Evolutionary conservation across 2,797 vertebrate species (phyloP), one percentile per base, ranked within the genome.

Genomic region (Graptemys geographica): DNA sequence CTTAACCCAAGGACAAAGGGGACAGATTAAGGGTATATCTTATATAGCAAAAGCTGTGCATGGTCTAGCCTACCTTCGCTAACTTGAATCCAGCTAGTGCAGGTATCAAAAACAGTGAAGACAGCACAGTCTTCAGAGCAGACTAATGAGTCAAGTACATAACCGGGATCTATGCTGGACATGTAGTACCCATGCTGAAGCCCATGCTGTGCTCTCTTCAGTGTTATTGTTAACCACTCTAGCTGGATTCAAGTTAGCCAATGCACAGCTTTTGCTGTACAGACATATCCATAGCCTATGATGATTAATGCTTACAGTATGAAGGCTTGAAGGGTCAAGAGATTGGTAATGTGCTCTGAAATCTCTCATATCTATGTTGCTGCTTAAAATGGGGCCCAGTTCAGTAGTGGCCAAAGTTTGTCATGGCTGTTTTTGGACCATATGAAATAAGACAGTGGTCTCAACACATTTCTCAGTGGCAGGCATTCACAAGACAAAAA

Each of bases 401-500:
- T 11, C 59, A 69, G 55, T 1, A 10, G 87, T 74, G 79, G 80
- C 15, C 19, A 2, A 47, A 47, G 1, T 3, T 47, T 89, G 27
- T 2, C 89, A 90, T 0, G 0, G 16, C 11, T 84, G 74, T 5
- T 81, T 83, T 13, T 33, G 44, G 0, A 83, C 21, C 49, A 87
- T 52, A 86, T 51, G 37, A 94, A n/a, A 69, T 83, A 69, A 44
- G 16, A 10, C 27, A 89, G 44, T 78, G 27, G 93, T 57, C 5
- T 57, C 74, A 27, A 78, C 4, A 15, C 25, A 49, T 47, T 89
- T 89, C 76, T 88, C 81, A 51, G 41, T 16, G 19, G 3, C 16
- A 92, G 53, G 25, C 86, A 37, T 81, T 91, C 55, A 92, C 16
- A 94, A 79, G 5, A 82, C 82, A 90, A 28, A 85, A 87, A 82